A percentile compares a stretch with the other conserved stretches of the same genome.
Evolutionary conservation across 2,797 vertebrate species (phyloP).

Genomic region (Aldrovandia affinis): DNA sequence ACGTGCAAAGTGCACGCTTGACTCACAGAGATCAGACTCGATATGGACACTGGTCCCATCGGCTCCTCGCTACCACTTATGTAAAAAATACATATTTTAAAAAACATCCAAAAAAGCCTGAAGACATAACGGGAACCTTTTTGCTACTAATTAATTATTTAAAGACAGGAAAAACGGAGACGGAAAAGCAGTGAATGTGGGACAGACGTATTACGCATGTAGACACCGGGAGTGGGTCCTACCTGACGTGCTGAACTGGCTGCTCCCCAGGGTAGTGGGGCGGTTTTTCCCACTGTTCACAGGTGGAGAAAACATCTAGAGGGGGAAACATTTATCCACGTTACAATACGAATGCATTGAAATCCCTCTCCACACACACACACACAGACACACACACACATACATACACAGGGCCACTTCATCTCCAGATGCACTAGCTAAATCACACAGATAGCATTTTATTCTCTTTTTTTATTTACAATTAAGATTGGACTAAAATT

Average conservation of each 20-base stretch:
- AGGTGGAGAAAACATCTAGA: constrained; percentile 98
- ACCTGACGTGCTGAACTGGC: constrained; percentile 97
- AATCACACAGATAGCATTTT: background rate
- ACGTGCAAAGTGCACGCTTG: constrained; percentile 48
- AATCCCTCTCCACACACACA: constrained; percentile 27
- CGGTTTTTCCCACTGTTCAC: constrained; percentile 95
- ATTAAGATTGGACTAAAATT: background rate
- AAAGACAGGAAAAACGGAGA: background rate
- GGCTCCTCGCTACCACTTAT: constrained; percentile 52
- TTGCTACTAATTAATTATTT: background rate
- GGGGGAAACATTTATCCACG: constrained; percentile 50
- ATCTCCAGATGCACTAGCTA: background rate
- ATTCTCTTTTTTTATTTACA: background rate
- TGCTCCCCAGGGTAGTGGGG: constrained; percentile 95
- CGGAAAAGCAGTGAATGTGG: background rate
- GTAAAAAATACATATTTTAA: constrained; percentile 31
- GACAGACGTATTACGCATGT: constrained; percentile 34
- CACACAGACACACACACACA: constrained; percentile 22
- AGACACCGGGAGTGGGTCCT: constrained; percentile 65
- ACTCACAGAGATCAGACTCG: constrained; percentile 39
- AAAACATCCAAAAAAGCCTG: constrained; percentile 48
- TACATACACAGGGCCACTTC: background rate
- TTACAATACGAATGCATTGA: constrained; percentile 31
- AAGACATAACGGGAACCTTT: constrained; percentile 29
- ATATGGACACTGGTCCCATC: constrained; percentile 46